Base-by-base conservation (phyloP, 2,797 vertebrate species). In the Premnoplex brunnescens region DNA sequence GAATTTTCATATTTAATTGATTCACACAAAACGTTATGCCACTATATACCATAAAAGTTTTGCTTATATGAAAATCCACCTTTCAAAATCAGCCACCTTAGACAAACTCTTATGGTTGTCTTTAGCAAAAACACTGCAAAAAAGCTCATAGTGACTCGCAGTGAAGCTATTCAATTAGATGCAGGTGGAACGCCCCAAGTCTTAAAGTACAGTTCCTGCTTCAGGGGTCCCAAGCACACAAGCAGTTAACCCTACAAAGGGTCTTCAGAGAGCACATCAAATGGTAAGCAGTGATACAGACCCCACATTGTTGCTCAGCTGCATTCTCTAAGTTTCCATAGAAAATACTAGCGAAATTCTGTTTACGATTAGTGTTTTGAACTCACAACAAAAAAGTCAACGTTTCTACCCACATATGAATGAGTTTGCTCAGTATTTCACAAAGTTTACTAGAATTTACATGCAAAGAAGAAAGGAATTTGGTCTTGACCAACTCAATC, bases 81-180 rank as follows among this genome's bases (percentile, higher is more conserved):
- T 73, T 64, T 72, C 59, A 75, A 74, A 71, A 74, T 49, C 55
- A 80, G 62, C 19, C 30, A 72, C 23, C n/a, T 30, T 19, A 48
- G 39, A 51, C n/a, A 58, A 46, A 13, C 7, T 49, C 20, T 20
- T 54, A 51, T 0, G 39, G 39, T 6, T 1, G 0, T 26, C 55
- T 63, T 66, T 16, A 64, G 23, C 24, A 54, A 72, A 88, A 89
- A 17, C 59, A 51, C 23, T 36, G 16, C 2, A 52, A 39, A 71
- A 69, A 59, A 49, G 34, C n/a, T 72, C 14, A 24, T 3, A 36
- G 37, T 36, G 46, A 48, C 36, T 69, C 27, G 41, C 8, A 51
- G n/a, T 28, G 43, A 36, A 58, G 7, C 27, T 56, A 37, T 37
- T 76, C 24, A 75, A 8, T 26, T 16, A 83, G 34, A 59, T 24